Evolutionary conservation across 2,113 vertebrate genomes (phyloP), one percentile per base, ranked within the genome.

Genomic region (Psophia crepitans): DNA sequence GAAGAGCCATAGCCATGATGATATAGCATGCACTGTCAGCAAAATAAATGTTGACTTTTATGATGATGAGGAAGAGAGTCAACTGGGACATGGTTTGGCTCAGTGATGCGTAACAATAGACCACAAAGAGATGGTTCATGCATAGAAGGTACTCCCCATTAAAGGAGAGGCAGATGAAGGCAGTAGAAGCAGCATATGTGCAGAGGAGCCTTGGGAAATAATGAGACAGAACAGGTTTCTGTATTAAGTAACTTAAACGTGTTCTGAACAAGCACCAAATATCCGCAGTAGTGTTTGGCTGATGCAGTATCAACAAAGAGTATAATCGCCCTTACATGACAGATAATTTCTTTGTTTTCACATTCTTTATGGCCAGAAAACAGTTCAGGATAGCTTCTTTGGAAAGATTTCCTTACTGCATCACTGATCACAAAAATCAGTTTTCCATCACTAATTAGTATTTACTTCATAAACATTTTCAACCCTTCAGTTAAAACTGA

Each of bases 51-150:
- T 8, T 82, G 26, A 16, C 8, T 75, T 73, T 20, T 32, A 22
- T 20, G n/a, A n/a, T n/a, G n/a, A n/a, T n/a, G n/a, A n/a, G n/a
- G n/a, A n/a, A n/a, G n/a, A n/a, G n/a, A n/a, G n/a, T n/a, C n/a
- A 14, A 5, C 3, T n/a, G 37, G 58, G 37, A 27, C 0, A 0
- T 22, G 41, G 23, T 12, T 82, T 61, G 49, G 5, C 32, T 63
- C 3, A 3, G 18, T 44, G 63, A 4, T 39, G 37, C 4, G 2
- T 49, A 41, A 24, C 33, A 39, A 13, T 10, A 77, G 41, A 39
- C 4, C 27, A 69, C 12, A 43, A n/a, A 70, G 66, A 63, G 30
- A 18, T 66, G 41, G 32, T 30, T 28, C 16, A 2, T 12, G 26
- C 2, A 1, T 24, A 24, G 58, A 87, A 87, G 15, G 7, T 51